Percentiles rank a stretch among this genome's conserved stretches.
phyloP scores from a whole-genome alignment of 2,888 invertebrate species.

The Hecatera dysodea region DNA sequence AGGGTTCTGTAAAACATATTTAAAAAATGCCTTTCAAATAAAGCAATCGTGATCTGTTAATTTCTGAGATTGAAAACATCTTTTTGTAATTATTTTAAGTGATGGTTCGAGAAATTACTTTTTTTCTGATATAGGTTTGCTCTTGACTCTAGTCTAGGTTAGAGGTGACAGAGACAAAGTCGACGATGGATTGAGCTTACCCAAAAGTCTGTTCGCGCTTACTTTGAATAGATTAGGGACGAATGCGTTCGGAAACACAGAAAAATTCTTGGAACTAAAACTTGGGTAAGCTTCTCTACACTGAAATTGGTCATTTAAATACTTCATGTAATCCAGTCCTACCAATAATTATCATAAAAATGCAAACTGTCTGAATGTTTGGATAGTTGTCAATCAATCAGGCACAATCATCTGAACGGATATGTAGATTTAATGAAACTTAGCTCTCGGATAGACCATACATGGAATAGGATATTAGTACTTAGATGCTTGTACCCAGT shows the following conservation, averaged over 20 bases:
- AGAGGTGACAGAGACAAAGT: too few species aligned
- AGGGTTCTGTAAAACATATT: constrained; percentile 63
- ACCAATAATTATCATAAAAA: background rate
- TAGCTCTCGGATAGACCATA: too few species aligned
- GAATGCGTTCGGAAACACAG: too few species aligned
- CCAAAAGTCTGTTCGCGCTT: too few species aligned
- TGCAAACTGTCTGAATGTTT: too few species aligned
- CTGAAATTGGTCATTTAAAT: background rate
- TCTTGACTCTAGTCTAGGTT: too few species aligned
- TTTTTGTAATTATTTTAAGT: constrained; percentile 1
- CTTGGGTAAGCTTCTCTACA: background rate
- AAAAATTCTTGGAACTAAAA: too few species aligned
- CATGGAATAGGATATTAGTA: background rate
- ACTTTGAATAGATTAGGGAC: too few species aligned
- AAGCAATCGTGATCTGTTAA: background rate
- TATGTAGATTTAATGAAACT: background rate
- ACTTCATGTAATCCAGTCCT: background rate
- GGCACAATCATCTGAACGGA: background rate
- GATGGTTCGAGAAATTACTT: background rate
- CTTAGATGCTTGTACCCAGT: background rate
- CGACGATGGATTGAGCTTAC: too few species aligned
- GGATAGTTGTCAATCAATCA: background rate
- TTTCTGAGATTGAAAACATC: constrained; percentile 4
- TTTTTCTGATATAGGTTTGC: too few species aligned
- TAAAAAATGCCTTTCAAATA: constrained; percentile 21